Evolutionary conservation across 2,797 vertebrate genomes (phyloP), one percentile per base, ranked within the genome.

Genomic region (Chrysocyon brachyurus): DNA sequence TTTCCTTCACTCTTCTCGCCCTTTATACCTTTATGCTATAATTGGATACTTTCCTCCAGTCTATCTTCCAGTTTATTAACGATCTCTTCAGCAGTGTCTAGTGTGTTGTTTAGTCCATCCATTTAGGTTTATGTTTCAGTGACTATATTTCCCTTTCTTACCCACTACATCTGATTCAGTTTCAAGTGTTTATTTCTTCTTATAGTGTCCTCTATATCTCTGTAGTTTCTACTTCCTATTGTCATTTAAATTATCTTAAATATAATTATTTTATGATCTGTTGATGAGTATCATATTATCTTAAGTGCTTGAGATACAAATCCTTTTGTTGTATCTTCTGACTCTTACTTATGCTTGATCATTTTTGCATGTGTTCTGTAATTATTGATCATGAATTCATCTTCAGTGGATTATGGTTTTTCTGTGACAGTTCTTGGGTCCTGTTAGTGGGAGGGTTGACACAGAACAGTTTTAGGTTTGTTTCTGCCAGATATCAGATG

Each of bases 61-160:
- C 54, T 79, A 5, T 52, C 56, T 85, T 89, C 31, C 46, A 72
- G 36, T 72, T 89, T 64, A 72, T 21, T 93, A 93, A 95, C 61
- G 66, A 89, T 70, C 22, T 54, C 33, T 93, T 90, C 24, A 77
- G 12, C n/a, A 70, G 12, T 83, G 49, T 61, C 66, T 78, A 72
- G 3, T 22, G 8, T 26, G 26, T 66, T 66, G 14, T 54, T 26
- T 66, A 56, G 24, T 26, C 28, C 1, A 31, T 26, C 9, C 26
- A 63, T 82, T 68, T 78, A 49, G 12, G 14, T 68, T 95, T 87
- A 79, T n/a, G 5, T 75, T 92, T 95, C 28, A 49, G n/a, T 91
- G 11, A 36, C 14, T 90, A 1, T 24, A 22, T 31, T 87, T 57
- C 78, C 24, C 56, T n/a, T 78, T 72, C 40, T 56, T 68, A 36